Base-by-base conservation (phyloP, 2,797 vertebrate genomes). In the Artibeus jamaicensis region DNA sequence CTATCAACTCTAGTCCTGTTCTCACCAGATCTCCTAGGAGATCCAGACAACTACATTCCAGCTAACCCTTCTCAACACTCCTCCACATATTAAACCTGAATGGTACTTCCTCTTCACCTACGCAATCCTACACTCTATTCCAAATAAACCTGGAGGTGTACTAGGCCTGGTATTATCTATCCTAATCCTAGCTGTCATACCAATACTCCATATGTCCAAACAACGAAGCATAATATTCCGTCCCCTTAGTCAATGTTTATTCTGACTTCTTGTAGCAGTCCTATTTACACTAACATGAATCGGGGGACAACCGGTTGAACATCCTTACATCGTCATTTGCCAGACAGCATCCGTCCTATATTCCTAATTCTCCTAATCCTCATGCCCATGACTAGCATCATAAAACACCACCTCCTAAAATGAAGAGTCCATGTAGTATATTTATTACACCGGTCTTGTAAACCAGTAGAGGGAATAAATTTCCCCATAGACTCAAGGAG, bases 381-480 rank as follows among this genome's bases (percentile, higher is more conserved):
- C 0, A 55, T 55, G 8, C 65, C n/a, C 0, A 3, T 68, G 5
- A 18, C 3, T 4, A 9, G 37, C 32, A 14, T 65, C 1, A 2
- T 46, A 1, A 50, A 87, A 53, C 87, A 83, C 3, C 70, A 83
- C 5, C 46, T 73, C 4, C 11, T 77, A n/a, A 93, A 87, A 67
- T 59, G 14, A 71, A 55, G 9, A 73, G 5, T 21, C 29, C 12
- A 26, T 3, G 21, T 50, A 89, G 24, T 74, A 81, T 57, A 86
- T 12, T 46, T 11, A 55, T 48, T 48, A 76, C 32, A 10, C 16
- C 26, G 26, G 44, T 89, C n/a, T 77, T 67, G 34, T 91, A 79
- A 79, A 55, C 37, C 68, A 87, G 24, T 53, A 67, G 68, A 11
- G 7, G 34, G 55, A 24, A 24, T 24, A 46, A 55, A 55, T 21